phyloP scores from a whole-genome alignment of 2,888 invertebrate species.

The Stenurella melanura region DNA sequence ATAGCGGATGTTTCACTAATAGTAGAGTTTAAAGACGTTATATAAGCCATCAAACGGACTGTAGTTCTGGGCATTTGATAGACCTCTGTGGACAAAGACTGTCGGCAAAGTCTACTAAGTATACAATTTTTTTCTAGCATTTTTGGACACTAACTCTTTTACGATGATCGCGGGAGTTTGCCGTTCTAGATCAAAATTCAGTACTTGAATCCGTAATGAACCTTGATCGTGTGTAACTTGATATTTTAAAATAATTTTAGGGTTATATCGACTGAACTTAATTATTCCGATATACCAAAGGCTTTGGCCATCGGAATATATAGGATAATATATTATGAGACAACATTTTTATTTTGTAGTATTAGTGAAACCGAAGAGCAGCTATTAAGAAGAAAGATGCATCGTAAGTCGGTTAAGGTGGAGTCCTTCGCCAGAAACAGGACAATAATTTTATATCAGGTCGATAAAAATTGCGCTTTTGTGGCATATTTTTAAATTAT shows the following conservation, averaged over 20 bases:
- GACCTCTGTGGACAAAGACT: no score
- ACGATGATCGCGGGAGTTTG: slow-evolving; percentile 3
- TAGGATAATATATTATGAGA: slow-evolving; percentile 34
- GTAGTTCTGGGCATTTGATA: no score
- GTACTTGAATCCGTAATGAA: slow-evolving; percentile 42
- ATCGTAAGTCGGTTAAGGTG: no score
- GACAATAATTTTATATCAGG: no score
- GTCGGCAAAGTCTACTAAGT: no score
- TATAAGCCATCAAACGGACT: no score
- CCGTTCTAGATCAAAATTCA: slow-evolving; percentile 53
- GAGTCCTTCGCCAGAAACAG: no score
- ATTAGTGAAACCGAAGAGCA: slow-evolving; percentile 8
- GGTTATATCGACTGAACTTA: slow-evolving; percentile 46
- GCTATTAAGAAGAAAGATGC: not conserved
- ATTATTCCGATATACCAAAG: slow-evolving; percentile 40
- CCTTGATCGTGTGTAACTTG: slow-evolving; percentile 36
- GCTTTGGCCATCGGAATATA: slow-evolving; percentile 37
- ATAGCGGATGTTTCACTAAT: no score
- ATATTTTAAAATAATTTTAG: slow-evolving; percentile 47
- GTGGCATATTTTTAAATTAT: no score
- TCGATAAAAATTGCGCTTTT: no score
- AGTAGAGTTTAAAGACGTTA: no score
- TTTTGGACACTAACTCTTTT: not conserved
- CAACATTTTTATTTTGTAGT: slow-evolving; percentile 31
- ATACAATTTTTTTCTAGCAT: not conserved